Evolutionary conservation across 2,888 invertebrate species (phyloP).

Genomic region (Drosophila buzzatii): DNA sequence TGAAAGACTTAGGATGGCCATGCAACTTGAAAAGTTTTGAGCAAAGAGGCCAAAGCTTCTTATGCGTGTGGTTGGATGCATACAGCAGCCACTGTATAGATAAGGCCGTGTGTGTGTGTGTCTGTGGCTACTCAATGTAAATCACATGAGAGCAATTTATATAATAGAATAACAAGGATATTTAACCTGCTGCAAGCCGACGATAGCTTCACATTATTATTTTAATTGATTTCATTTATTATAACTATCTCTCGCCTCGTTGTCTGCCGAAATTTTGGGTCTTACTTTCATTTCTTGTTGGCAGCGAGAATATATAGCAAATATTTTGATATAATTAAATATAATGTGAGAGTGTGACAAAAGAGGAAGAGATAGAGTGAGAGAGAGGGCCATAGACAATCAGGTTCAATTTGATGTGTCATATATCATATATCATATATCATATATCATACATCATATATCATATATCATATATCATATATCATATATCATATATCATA

Average conservation of each 20-base stretch:
- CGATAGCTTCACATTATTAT: conserved; percentile 24
- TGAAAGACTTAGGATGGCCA: not conserved
- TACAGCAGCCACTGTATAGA: not conserved
- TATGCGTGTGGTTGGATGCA: not conserved
- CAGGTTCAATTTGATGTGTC: too few species aligned
- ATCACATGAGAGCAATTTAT: conserved; percentile 10
- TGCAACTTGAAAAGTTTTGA: not conserved
- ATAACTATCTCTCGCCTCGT: conserved; percentile 9
- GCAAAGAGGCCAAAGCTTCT: not conserved
- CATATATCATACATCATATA: too few species aligned
- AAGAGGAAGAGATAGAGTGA: not conserved
- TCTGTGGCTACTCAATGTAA: not conserved
- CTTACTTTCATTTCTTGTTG: conserved; percentile 36
- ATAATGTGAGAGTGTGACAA: too few species aligned
- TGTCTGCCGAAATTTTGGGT: conserved; percentile 11
- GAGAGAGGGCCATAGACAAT: not conserved
- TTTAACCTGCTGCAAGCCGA: conserved; percentile 12
- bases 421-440: too few species aligned
- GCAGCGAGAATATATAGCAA: conserved; percentile 29
- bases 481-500: too few species aligned
- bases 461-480: too few species aligned
- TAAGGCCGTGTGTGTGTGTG: not conserved
- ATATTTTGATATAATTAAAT: conserved; percentile 41
- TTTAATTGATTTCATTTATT: conserved; percentile 50
- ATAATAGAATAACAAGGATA: not conserved